Percentiles rank a stretch among this genome's conserved stretches.
Evolutionary conservation across 2,888 invertebrate species (phyloP).

Genomic region (Esperia sulphurella): DNA sequence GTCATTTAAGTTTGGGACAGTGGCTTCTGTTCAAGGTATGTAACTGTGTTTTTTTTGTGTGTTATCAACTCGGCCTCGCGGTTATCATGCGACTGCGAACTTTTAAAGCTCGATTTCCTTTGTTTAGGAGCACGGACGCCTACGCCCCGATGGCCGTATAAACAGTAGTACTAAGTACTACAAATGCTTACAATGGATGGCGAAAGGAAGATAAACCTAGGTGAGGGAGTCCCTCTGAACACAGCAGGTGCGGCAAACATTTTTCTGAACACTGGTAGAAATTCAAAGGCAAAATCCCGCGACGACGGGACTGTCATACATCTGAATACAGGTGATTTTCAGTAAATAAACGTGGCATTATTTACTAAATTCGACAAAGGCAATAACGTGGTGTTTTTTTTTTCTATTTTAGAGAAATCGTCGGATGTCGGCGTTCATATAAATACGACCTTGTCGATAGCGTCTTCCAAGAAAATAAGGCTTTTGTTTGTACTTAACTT

Average conservation of each 20-base stretch:
- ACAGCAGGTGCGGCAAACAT: conserved; percentile 65
- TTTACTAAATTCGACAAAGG: neutral
- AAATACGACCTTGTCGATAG: conserved; percentile 68
- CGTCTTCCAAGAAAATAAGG: conserved; percentile 74
- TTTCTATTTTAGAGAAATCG: conserved; percentile 59
- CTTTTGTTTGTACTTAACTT: conserved; percentile 66
- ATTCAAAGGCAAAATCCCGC: conserved; percentile 50
- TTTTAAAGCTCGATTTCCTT: conserved; percentile 67
- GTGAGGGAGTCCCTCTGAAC: conserved; percentile 66
- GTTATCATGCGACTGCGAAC: conserved; percentile 58
- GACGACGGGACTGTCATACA: conserved; percentile 65
- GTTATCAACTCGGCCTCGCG: conserved; percentile 32
- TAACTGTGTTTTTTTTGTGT: conserved; percentile 40
- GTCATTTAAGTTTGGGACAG: conserved; percentile 1
- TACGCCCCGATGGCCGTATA: conserved; percentile 45
- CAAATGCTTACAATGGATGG: conserved; percentile 54
- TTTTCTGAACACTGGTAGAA: conserved; percentile 66
- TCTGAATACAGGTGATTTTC: conserved; percentile 64
- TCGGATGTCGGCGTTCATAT: conserved; percentile 70
- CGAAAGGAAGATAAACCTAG: conserved; percentile 59
- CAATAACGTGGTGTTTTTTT: conserved; percentile 23
- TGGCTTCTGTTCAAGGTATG: conserved; percentile 31
- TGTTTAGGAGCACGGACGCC: conserved; percentile 67
- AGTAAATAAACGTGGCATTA: conserved; percentile 2
- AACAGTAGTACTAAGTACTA: conserved; percentile 41